Conservation (phyloP, 2,797 vertebrate genomes). For the Leptodactylus fallax region DNA sequence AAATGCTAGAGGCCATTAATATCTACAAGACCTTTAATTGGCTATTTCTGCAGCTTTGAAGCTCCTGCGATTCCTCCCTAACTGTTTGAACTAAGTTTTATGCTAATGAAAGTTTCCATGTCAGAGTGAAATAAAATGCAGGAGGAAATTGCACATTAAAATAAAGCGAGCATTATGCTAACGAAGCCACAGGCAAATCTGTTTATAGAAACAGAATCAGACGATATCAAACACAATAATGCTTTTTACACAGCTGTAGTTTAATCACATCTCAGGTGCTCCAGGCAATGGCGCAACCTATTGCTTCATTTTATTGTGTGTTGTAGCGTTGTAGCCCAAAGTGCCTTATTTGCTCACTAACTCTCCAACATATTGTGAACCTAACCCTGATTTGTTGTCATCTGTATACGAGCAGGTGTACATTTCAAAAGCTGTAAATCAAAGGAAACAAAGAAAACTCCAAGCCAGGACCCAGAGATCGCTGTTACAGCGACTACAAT, state of each 20-base stretch:
- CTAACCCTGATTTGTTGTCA: slow-evolving; percentile 54
- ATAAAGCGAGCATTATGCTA: slow-evolving; percentile 63
- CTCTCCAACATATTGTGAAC: slow-evolving; percentile 59
- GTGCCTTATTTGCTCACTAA: slow-evolving; percentile 50
- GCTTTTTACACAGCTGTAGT: slow-evolving; percentile 64
- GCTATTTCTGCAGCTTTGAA: background rate
- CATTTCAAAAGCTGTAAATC: slow-evolving; percentile 46
- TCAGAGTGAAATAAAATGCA: slow-evolving; percentile 51
- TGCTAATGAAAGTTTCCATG: slow-evolving; percentile 57
- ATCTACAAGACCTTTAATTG: slow-evolving; percentile 28
- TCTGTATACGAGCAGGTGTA: slow-evolving; percentile 51
- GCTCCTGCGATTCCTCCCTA: background rate
- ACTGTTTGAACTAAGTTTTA: slow-evolving; percentile 49
- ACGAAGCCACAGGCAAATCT: slow-evolving; percentile 61
- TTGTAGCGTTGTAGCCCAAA: slow-evolving; percentile 35
- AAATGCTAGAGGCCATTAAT: slow-evolving; percentile 16
- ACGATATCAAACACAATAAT: slow-evolving; percentile 60
- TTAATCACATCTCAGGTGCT: slow-evolving; percentile 64
- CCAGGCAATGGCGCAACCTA: slow-evolving; percentile 44
- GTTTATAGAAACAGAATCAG: slow-evolving; percentile 61
- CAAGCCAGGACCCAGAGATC: background rate
- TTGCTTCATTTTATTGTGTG: slow-evolving; percentile 53
- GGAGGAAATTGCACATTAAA: slow-evolving; percentile 59
- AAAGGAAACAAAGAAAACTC: slow-evolving; percentile 11
- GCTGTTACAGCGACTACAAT: background rate